Base-by-base conservation (phyloP, 2,888 invertebrate genomes). In the Bellardia pandia region DNA sequence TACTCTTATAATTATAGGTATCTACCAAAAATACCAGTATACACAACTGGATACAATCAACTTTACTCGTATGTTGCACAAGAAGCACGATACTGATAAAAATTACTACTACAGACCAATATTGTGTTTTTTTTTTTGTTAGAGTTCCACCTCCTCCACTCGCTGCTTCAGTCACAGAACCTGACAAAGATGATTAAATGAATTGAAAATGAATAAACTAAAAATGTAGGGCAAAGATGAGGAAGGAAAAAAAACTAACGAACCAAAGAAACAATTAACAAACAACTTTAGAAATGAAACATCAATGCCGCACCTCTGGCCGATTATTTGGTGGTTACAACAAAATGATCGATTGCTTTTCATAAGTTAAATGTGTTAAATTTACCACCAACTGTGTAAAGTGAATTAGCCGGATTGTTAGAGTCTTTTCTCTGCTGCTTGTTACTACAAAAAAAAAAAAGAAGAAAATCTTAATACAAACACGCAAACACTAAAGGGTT, bases 311-410 rank as follows among this genome's bases (percentile, higher is more conserved):
- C 87, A 75, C 87, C 87, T 86, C 58, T 66, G 66, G 75, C 75
- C 58, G 77, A 78, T 85, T 78, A 62, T 74, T 82, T 77, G 51
- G 51, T 64, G 77, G 85, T 69, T 82, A 82, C 62, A 87, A 75
- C 62, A 42, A 69, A 37, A 87, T 87, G 87, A 87, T 87, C 87
- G 87, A 87, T 87, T 87, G 87, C 69, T 82, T 85, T 75, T 82
- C 71, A 78, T 64, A 85, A 81, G 58, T 78, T 82, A 85, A 85
- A 87, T 58, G 88, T 88, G 88, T 89, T 89, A 89, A 89, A 88
- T 89, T 88, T 89, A 88, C 88, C 89, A 89, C 87, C 87, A 88
- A 86, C 89, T 89, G 89, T 88, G 87, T 88, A 88, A 89, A 89
- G 87, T 88, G 82, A 88, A 88, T 88, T 87, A 86, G 86, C 66